Evolutionary conservation across 2,113 vertebrate species (phyloP), one percentile per base, ranked within the genome.

Genomic region (Acanthisitta chloris): DNA sequence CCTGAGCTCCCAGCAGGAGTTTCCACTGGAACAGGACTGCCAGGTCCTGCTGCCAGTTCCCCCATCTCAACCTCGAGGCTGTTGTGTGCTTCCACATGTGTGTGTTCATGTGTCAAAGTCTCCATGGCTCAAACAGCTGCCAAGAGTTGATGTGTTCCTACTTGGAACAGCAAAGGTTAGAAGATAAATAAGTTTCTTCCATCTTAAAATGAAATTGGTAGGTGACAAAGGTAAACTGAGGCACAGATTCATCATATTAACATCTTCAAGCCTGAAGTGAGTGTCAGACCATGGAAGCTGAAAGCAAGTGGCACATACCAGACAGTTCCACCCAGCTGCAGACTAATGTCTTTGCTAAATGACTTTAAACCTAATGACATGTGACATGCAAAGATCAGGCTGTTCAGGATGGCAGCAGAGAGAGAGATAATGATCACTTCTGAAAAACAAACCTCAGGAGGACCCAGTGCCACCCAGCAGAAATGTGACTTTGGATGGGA

Each of bases 181-280:
- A 51, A 66, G 45, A 49, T 52, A 71, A 73, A 18, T 6, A 4
- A 2, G 4, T 42, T 48, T 45, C 9, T 26, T 34, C 48, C 33
- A 17, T 29, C 54, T 61, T 38, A 11, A 81, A 62, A 77, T 38
- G 3, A 49, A 86, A 49, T 64, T 3, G 69, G 12, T 1, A 17
- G 49, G 24, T 6, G 18, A 55, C 34, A 28, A 55, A 89, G 73
- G 92, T 43, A 95, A 96, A 94, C 78, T 65, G 81, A 97, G 92
- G 78, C 61, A 67, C 19, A 1, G 65, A 40, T 14, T 13, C 9
- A 29, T 12, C 49, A 38, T 25, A 45, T 25, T 24, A 28, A 67
- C 34, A 18, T 59, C 73, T 59, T 19, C 46, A 36, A 58, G 29
- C 28, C 92, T 48, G 34, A 40, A 55, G 34, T 15, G 25, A 65